Percentiles rank a stretch among this genome's conserved stretches.
Evolutionary conservation across 2,797 vertebrate species (phyloP).

Genomic region (Oreochromis mossambicus): DNA sequence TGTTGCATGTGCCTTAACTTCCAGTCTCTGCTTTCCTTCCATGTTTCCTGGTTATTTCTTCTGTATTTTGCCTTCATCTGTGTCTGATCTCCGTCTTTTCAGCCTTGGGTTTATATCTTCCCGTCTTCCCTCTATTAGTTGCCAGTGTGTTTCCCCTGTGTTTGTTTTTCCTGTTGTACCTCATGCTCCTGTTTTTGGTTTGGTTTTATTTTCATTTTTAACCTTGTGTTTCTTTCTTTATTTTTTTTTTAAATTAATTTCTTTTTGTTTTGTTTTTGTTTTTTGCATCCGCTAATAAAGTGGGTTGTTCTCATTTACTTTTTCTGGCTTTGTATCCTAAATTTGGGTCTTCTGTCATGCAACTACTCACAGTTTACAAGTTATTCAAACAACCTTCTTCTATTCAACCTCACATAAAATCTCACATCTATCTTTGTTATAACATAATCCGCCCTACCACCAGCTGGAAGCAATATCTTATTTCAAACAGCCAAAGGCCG

Average conservation of each 20-base stretch:
- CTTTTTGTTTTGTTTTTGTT: neutral
- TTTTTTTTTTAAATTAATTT: too few relatives aligned
- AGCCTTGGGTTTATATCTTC: accelerated
- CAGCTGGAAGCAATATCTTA: accelerated
- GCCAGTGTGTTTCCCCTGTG: neutral
- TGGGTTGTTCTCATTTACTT: neutral
- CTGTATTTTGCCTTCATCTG: neutral
- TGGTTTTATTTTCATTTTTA: neutral
- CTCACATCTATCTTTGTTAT: neutral
- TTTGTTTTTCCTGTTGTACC: neutral
- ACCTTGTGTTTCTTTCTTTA: neutral
- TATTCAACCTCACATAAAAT: neutral
- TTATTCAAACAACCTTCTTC: neutral
- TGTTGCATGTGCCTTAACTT: neutral
- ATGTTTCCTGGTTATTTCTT: neutral
- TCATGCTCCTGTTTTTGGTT: neutral
- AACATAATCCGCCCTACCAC: accelerated
- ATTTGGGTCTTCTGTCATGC: neutral
- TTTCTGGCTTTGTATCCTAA: neutral
- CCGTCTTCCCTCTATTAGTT: neutral
- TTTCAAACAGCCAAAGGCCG: neutral
- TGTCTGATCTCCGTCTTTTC: neutral
- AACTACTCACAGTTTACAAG: neutral
- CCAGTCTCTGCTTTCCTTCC: neutral
- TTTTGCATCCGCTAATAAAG: neutral